These are phyloP conservation scores for Nibea albiflora DNA, from an alignment of 2,113 vertebrate species.

Conservation along the genomic window DNA sequence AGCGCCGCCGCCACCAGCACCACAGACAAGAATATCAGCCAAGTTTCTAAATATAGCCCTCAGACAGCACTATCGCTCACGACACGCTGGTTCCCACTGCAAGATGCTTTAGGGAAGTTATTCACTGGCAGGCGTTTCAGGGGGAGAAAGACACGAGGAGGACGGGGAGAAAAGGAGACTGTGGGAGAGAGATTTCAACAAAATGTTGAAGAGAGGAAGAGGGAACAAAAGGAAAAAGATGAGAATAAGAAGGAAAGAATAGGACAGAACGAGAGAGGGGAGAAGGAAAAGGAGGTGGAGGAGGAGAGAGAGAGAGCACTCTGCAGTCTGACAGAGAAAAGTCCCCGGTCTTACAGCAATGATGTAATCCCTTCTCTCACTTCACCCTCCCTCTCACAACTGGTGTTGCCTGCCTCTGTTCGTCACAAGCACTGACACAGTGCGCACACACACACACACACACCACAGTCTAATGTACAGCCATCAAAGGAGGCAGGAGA, in stretches of 20 bases:
- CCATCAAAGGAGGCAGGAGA: constrained; percentile 48
- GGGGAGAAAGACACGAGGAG: constrained; percentile 45
- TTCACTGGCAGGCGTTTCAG: constrained; percentile 50
- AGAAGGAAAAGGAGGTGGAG: constrained; percentile 19
- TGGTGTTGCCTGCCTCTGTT: constrained; percentile 66
- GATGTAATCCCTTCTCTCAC: constrained; percentile 75
- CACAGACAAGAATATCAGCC: constrained; percentile 73
- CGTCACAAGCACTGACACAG: constrained; percentile 30
- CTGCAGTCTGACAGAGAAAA: constrained; percentile 71
- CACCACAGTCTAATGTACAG: constrained; percentile 46
- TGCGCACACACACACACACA: constrained; percentile 35
- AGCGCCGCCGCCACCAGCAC: constrained; percentile 42
- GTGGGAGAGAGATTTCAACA: constrained; percentile 26
- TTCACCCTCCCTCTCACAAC: constrained; percentile 56
- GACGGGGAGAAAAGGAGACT: background rate
- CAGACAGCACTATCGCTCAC: constrained; percentile 68
- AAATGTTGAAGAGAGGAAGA: background rate
- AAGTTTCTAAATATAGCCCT: constrained; percentile 79
- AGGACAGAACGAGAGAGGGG: constrained; percentile 17
- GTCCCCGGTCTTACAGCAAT: constrained; percentile 62
- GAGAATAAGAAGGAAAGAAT: constrained; percentile 31
- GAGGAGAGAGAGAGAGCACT: constrained; percentile 39
- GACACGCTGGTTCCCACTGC: constrained; percentile 64
- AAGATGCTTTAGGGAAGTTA: constrained; percentile 62
- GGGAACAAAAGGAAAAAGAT: constrained; percentile 4